Base-by-base conservation (phyloP, 2,797 vertebrate genomes). In the Synaphobranchus kaupii region DNA sequence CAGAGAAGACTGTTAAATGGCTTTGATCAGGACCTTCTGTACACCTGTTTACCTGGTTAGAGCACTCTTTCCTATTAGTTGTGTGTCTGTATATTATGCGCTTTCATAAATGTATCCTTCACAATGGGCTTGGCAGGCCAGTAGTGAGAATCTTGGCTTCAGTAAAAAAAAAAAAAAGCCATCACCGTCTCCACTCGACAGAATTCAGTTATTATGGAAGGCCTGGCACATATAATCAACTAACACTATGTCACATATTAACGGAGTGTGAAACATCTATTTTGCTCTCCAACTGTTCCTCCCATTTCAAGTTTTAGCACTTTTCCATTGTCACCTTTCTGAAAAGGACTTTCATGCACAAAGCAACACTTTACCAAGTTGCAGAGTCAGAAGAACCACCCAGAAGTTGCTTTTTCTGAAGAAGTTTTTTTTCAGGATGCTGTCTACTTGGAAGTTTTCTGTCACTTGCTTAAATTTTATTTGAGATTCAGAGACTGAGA, bases 41-140 rank as follows among this genome's bases (percentile, higher is more conserved):
- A 93, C 94, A 93, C 91, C 92, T 78, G 31, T 39, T 48, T 47
- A 22, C 44, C 17, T 82, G 80, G 48, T n/a, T 52, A 82, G 47
- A 52, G 20, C 80, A 82, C 93, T 93, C 93, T 93, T 93, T 94
- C 92, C 93, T 93, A 92, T 94, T 93, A 93, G 93, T 93, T 93
- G 92, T 85, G 86, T 91, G 44, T n/a, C 91, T 93, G 8, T 20
- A 52, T 82, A 28, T 52, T 80, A 48, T 44, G 52, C 4, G 17
- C 80, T 83, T 82, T 56, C 58, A 47, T 34, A 58, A 81, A 81
- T 44, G 10, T 39, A 39, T 15, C 8, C 31, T 39, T 83, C 50
- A 44, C n/a, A 54, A 52, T 83, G 47, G 28, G 28, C n/a, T 31
- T 81, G 47, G 76, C 50, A 54, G 71, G 68, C 85, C 71, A 52